phyloP scores from a whole-genome alignment of 2,113 vertebrate species.

The Sinocyclocheilus grahami region DNA sequence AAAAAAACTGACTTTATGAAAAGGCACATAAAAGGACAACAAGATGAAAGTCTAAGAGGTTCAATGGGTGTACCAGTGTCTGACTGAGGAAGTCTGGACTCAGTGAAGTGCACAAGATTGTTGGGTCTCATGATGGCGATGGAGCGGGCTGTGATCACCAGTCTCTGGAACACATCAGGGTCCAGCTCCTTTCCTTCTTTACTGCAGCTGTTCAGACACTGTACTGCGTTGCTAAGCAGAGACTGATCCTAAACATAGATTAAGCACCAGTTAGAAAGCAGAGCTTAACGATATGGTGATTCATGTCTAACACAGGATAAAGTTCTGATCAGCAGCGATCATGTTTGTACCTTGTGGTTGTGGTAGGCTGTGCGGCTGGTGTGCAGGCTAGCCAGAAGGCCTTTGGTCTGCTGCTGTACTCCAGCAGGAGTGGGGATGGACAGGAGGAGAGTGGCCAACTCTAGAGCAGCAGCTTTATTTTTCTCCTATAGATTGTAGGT shows the following conservation, averaged over 20 bases:
- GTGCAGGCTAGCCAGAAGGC: conserved; percentile 93
- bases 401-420: conserved; percentile 97
- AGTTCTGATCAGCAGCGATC: background rate
- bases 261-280: background rate
- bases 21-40: background rate
- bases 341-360: conserved; percentile 92
- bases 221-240: conserved; percentile 93
- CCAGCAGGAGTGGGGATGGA: conserved; percentile 94
- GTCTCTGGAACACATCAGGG: conserved; percentile 95
- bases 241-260: conserved; percentile 86
- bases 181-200: conserved; percentile 93
- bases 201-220: conserved; percentile 87
- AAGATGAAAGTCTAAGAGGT: background rate
- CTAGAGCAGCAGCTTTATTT: conserved; percentile 89
- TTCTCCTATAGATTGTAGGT: conserved; percentile 82
- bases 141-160: conserved; percentile 96
- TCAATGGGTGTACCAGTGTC: conserved; percentile 79
- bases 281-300: background rate
- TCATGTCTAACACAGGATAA: background rate
- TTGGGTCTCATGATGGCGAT: conserved; percentile 98
- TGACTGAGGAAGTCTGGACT: conserved; percentile 81
- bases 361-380: conserved; percentile 96
- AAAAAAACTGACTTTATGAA: background rate
- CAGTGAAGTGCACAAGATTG: conserved; percentile 96
- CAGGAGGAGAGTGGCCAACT: conserved; percentile 90